Evolutionary conservation across 2,113 vertebrate genomes (phyloP).

Genomic region (Ailurus styani): DNA sequence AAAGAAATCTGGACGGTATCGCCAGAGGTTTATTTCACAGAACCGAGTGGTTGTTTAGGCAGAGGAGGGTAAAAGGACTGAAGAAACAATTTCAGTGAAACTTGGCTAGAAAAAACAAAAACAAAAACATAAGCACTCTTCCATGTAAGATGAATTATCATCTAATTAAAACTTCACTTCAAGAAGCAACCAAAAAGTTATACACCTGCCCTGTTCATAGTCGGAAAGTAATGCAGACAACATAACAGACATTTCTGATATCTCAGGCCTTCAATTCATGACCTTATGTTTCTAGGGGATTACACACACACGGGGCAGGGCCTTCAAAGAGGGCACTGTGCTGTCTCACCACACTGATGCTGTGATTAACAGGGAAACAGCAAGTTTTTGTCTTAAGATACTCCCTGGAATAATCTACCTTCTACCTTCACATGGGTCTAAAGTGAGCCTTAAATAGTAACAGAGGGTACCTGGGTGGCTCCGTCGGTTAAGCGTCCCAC

Average conservation of each 20-base stretch:
- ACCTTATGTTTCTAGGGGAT: background rate
- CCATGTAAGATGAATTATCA: background rate
- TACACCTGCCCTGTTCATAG: background rate
- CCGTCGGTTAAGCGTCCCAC: background rate
- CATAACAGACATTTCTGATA: background rate
- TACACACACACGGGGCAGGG: background rate
- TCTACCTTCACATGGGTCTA: background rate
- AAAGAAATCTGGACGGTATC: background rate
- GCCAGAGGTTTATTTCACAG: background rate
- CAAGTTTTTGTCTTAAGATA: background rate
- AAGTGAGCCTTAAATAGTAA: background rate
- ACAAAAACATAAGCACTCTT: background rate
- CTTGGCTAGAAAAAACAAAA: background rate
- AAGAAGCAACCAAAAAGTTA: background rate
- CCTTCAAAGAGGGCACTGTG: background rate
- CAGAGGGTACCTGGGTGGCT: background rate
- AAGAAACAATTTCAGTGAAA: constrained; percentile 14
- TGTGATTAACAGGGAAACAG: background rate
- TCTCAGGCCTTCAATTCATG: background rate
- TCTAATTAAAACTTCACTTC: background rate
- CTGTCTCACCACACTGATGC: background rate
- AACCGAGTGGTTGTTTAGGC: background rate
- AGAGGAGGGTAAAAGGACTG: background rate
- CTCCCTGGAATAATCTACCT: background rate
- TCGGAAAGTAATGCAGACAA: background rate